phyloP scores from a whole-genome alignment of 2,888 invertebrate genomes.

The Cosmia pyralina region DNA sequence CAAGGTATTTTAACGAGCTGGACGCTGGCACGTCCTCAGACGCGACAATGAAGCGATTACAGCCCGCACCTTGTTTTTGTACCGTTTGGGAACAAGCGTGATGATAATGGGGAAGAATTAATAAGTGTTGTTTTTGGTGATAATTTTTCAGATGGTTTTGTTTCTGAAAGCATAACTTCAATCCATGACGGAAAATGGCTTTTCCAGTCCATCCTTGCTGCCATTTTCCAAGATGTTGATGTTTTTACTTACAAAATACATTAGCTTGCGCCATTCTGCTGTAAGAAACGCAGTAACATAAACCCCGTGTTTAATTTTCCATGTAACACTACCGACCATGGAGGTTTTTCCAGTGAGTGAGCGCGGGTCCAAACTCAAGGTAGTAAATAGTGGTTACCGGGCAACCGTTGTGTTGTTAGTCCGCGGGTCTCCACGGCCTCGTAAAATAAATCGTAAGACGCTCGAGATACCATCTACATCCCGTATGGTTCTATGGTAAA shows the following conservation, averaged over 20 bases:
- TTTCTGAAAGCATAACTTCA: neutral
- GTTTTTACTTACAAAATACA: neutral
- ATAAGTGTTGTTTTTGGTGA: neutral
- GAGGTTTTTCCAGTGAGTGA: conserved; percentile 54
- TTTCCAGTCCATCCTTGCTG: neutral
- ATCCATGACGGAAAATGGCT: neutral
- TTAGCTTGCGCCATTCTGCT: conserved; percentile 6
- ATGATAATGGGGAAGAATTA: conserved; percentile 20
- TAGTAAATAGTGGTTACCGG: conserved; percentile 48
- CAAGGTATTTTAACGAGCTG: conserved; percentile 52
- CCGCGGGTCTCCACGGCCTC: conserved; percentile 43
- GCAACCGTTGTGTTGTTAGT: conserved; percentile 38
- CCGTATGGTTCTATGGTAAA: conserved; percentile 72
- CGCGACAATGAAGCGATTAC: conserved; percentile 72
- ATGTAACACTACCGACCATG: conserved; percentile 38
- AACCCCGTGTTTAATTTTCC: conserved; percentile 48
- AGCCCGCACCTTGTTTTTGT: conserved; percentile 66
- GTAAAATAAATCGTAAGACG: conserved; percentile 76
- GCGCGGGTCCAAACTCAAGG: conserved; percentile 30
- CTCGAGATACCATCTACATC: conserved; percentile 74
- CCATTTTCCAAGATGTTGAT: neutral
- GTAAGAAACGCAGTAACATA: conserved; percentile 30
- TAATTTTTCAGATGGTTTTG: neutral
- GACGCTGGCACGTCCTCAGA: conserved; percentile 32
- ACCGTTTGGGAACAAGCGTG: conserved; percentile 36